Conservation (phyloP, 2,113 vertebrate genomes). For the Alouatta palliata region DNA sequence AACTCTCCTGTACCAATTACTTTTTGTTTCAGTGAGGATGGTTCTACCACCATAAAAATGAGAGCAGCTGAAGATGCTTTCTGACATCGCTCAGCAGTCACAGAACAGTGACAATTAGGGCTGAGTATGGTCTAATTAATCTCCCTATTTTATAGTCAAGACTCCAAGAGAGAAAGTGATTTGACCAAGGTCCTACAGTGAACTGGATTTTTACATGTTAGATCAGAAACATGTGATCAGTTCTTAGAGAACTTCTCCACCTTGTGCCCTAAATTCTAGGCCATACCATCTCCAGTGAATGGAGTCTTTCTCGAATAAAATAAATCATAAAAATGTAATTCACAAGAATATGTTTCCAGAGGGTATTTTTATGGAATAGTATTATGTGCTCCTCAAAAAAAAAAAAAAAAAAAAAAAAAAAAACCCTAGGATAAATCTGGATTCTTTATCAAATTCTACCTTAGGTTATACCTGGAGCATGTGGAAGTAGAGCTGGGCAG, state of each 20-base stretch:
- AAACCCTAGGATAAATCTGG: background rate
- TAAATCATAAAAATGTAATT: constrained; percentile 40
- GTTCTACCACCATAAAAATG: background rate
- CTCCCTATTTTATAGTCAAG: background rate
- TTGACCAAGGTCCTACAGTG: background rate
- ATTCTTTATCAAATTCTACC: background rate
- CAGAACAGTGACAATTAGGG: background rate
- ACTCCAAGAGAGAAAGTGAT: background rate
- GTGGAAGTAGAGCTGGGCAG: background rate
- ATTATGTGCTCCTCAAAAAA: background rate
- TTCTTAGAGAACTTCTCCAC: background rate
- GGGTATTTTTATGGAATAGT: background rate
- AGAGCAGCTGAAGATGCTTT: background rate
- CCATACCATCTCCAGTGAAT: background rate
- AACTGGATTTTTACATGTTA: background rate
- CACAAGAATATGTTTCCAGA: constrained; percentile 23
- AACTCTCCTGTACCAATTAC: background rate
- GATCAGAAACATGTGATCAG: background rate
- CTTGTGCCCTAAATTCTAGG: background rate
- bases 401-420: background rate
- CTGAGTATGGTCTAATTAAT: background rate
- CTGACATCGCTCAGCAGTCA: background rate
- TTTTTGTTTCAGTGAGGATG: background rate
- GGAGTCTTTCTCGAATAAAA: constrained; percentile 36
- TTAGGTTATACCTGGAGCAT: background rate